Evolutionary conservation across 2,888 invertebrate genomes (phyloP), one percentile per base, ranked within the genome.

Genomic region (Zele albiditarsus): DNA sequence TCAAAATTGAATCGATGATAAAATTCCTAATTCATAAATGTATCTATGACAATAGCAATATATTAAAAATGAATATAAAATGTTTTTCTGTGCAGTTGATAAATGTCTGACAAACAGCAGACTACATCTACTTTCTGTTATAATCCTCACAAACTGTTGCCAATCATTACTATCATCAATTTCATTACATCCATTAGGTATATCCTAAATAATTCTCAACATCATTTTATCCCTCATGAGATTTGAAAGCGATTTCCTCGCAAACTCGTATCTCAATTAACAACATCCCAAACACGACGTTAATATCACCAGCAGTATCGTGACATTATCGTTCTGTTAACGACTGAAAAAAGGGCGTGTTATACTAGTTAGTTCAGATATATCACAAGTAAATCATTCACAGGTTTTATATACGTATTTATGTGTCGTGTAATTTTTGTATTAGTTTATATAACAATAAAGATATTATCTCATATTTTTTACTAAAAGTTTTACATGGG

Each of bases 281-380:
- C 57, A 62, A 38, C 20, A 66, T 60, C 33, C 16, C 33, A 65
- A 65, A 72, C 27, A 33, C 27, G 5, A 70, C 65, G 65, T 49
- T 71, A 38, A 28, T 57, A 75, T 78, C 75, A 80, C 77, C 76
- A 79, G 77, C 69, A 70, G 75, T 74, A 78, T 78, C 80, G 74
- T 33, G 66, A 72, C 70, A 74, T 80, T 80, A 79, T 79, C 79
- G 77, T 71, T 76, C 76, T 75, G 77, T 79, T 80, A 79, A 79
- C 71, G 60, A 65, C 58, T 46, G 46, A 28, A 58, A 49, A 71
- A 62, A 65, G 53, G 62, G 69, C 38, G 57, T 69, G 74, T 74
- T 57, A 70, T 33, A 28, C 10, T 28, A 31, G 27, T 20, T 63
- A 38, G 16, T 3, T 63, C 16, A n/a, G 33, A 33, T 33, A 70